phyloP scores from a whole-genome alignment of 2,888 invertebrate species.

The Himalopsyche japonica region DNA sequence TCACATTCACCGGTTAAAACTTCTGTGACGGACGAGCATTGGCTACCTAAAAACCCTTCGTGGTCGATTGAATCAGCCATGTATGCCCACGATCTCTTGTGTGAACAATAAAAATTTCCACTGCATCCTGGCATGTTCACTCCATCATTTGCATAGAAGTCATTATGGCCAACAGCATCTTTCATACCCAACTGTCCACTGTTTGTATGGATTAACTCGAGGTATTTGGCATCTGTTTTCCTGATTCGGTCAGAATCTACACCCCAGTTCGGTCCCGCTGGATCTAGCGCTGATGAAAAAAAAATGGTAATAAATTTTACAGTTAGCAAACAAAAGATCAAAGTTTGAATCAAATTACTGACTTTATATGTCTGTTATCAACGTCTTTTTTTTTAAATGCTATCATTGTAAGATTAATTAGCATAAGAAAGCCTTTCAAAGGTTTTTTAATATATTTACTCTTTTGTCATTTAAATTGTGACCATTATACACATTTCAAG shows the following conservation, averaged over 20 bases:
- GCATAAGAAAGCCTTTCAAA: too few relatives aligned
- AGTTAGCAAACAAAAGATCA: too few relatives aligned
- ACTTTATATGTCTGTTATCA: too few relatives aligned
- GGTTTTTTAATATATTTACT: too few relatives aligned
- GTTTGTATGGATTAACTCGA: constrained; percentile 55
- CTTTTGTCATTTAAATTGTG: too few relatives aligned
- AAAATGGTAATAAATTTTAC: background rate
- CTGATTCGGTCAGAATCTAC: constrained; percentile 44
- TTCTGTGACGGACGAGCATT: constrained; percentile 42
- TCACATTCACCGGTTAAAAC: constrained; percentile 27
- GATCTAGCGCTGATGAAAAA: constrained; percentile 49
- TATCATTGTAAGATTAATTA: too few relatives aligned
- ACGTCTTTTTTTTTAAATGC: too few relatives aligned
- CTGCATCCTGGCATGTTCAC: constrained; percentile 50
- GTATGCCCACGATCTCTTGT: constrained; percentile 48
- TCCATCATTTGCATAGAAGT: constrained; percentile 52
- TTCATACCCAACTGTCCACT: constrained; percentile 51
- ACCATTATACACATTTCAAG: background rate
- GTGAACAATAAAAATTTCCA: constrained; percentile 47
- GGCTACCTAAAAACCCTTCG: constrained; percentile 47
- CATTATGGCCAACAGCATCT: constrained; percentile 55
- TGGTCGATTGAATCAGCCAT: constrained; percentile 48
- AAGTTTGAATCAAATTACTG: too few relatives aligned
- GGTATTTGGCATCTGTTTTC: constrained; percentile 49
- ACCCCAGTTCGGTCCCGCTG: constrained; percentile 52